A percentile compares a stretch with the other conserved stretches of the same genome.
phyloP scores from a whole-genome alignment of 2,888 invertebrate genomes.

The Holacanthella duospinosa region DNA sequence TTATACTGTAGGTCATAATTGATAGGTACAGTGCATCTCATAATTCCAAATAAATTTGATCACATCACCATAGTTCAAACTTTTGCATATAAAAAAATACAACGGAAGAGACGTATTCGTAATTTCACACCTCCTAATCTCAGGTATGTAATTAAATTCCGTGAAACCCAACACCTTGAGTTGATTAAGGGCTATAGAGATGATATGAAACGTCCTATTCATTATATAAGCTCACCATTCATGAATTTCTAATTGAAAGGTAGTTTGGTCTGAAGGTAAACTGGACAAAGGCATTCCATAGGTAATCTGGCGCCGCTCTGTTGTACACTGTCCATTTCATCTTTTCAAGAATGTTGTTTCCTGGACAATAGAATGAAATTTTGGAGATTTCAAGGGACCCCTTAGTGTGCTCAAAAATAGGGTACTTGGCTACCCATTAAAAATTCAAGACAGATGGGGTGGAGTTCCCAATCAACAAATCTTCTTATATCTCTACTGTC shows the following conservation, averaged over 20 bases:
- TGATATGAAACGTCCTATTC: slow-evolving; percentile 1
- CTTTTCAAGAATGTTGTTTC: not conserved
- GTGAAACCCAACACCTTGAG: not conserved
- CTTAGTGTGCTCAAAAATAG: not conserved
- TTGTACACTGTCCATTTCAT: slow-evolving; percentile 9
- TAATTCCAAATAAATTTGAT: not conserved
- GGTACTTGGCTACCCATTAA: not conserved
- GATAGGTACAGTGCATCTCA: too few relatives aligned
- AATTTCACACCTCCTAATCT: too few relatives aligned
- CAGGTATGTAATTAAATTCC: not conserved
- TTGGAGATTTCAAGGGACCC: not conserved
- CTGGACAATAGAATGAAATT: not conserved
- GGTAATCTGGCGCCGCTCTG: slow-evolving; percentile 12
- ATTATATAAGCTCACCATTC: not conserved
- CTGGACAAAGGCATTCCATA: slow-evolving; percentile 12
- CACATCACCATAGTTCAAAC: too few relatives aligned
- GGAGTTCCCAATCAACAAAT: not conserved
- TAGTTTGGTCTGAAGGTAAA: slow-evolving; percentile 5
- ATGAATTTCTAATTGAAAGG: slow-evolving; percentile 10
- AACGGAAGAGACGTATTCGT: too few relatives aligned
- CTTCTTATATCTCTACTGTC: not conserved
- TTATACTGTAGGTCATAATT: too few relatives aligned
- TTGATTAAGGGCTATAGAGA: not conserved
- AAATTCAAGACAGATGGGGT: not conserved
- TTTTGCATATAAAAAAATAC: too few relatives aligned